A percentile compares a stretch with the other conserved stretches of the same genome.
These are phyloP conservation scores for Eristalis tenax DNA, from an alignment of 2,888 invertebrate genomes.

Conservation along the genomic window DNA sequence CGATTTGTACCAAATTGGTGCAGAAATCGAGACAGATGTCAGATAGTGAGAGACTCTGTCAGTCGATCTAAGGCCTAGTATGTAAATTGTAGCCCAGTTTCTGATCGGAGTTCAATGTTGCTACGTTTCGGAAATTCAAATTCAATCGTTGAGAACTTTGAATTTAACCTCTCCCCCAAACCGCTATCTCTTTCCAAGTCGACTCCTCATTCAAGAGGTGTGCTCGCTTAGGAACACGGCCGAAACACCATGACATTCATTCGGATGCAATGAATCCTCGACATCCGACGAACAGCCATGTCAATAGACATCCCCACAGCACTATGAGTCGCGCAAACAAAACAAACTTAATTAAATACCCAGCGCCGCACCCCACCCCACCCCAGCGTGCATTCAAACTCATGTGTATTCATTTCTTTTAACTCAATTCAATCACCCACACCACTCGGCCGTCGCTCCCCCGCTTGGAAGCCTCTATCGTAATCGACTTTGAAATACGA, in stretches of 20 bases:
- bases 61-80: too few species aligned
- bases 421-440: conserved; percentile 44
- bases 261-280: background rate
- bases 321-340: conserved; percentile 39
- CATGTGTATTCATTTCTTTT: conserved; percentile 12
- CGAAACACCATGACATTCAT: background rate
- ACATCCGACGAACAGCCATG: background rate
- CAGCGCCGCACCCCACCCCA: conserved; percentile 1
- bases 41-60: too few species aligned
- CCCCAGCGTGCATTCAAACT: background rate
- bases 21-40: too few species aligned
- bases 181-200: background rate
- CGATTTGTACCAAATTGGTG: too few species aligned
- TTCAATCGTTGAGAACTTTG: too few species aligned
- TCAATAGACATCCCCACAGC: background rate
- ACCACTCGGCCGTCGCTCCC: background rate
- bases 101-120: too few species aligned
- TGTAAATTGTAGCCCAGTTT: too few species aligned
- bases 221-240: background rate
- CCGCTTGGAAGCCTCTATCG: background rate
- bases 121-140: too few species aligned
- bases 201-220: background rate
- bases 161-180: too few species aligned
- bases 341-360: conserved; percentile 63
- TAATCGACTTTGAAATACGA: conserved; percentile 69